Evolutionary conservation across 2,888 invertebrate species (phyloP).

Genomic region (Biston betularia): DNA sequence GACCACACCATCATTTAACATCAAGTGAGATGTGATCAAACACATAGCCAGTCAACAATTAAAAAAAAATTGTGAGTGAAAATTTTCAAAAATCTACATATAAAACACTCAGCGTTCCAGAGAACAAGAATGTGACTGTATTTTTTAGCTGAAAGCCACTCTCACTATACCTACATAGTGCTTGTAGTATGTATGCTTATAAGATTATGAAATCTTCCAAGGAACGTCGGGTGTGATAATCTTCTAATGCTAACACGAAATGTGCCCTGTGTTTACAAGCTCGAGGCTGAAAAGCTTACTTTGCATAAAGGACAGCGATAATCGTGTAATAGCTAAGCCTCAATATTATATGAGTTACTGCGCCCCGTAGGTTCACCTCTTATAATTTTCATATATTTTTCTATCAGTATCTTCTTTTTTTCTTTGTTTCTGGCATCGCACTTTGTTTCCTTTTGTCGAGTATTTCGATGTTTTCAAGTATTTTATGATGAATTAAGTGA

Average conservation of each 20-base stretch:
- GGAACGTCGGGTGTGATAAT: constrained; percentile 35
- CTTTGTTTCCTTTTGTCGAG: too few species aligned
- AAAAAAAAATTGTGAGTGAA: too few species aligned
- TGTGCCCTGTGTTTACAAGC: constrained; percentile 35
- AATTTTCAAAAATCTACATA: not conserved
- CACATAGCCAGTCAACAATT: too few species aligned
- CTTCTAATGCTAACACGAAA: constrained; percentile 35
- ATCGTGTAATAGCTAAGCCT: constrained; percentile 34
- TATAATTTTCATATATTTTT: not conserved
- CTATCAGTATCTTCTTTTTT: too few species aligned
- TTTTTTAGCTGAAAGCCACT: constrained; percentile 6
- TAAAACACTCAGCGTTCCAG: not conserved
- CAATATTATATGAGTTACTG: constrained; percentile 21
- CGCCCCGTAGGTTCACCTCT: not conserved
- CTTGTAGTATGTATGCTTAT: constrained; percentile 10
- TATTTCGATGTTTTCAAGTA: too few species aligned
- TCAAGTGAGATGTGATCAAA: too few species aligned
- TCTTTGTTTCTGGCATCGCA: too few species aligned
- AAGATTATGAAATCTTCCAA: constrained; percentile 35
- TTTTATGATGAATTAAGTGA: too few species aligned
- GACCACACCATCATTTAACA: too few species aligned
- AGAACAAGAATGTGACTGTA: not conserved
- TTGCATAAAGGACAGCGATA: constrained; percentile 38
- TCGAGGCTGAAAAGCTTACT: constrained; percentile 33
- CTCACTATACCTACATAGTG: constrained; percentile 9